Evolutionary conservation across 64 coral and sea anemone species (phyloP).

Genomic region (Pachyseris speciosa): DNA sequence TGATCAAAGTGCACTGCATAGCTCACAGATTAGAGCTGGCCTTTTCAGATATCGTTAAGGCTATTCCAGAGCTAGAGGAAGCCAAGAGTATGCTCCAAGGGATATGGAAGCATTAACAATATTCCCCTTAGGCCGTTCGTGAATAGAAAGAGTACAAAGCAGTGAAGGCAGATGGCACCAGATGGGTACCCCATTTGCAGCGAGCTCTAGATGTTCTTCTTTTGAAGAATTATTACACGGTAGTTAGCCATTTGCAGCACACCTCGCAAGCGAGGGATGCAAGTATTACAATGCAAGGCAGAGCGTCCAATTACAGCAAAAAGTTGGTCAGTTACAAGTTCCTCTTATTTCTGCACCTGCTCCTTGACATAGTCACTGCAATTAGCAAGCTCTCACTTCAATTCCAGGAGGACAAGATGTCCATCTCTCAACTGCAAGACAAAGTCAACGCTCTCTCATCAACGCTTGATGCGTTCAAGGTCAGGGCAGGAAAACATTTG

Average conservation of each 20-base stretch:
- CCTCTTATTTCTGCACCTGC: constrained; percentile 24
- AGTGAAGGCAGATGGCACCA: constrained; percentile 47
- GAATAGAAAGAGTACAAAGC: constrained; percentile 54
- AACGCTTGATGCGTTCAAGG: too few species aligned
- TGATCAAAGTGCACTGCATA: too few species aligned
- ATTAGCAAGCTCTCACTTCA: too few species aligned
- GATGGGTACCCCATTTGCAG: constrained; percentile 46
- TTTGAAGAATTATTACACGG: not conserved
- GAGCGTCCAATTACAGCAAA: too few species aligned
- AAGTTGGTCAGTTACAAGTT: constrained; percentile 25
- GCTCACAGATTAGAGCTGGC: too few species aligned
- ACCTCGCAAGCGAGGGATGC: constrained; percentile 42
- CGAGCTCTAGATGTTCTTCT: constrained; percentile 28
- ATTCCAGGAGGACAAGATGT: too few species aligned
- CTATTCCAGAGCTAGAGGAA: not conserved
- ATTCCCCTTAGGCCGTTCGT: constrained; percentile 31
- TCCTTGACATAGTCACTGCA: constrained; percentile 5
- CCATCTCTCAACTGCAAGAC: too few species aligned
- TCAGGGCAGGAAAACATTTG: too few species aligned
- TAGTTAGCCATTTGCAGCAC: constrained; percentile 54
- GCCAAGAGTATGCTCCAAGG: constrained; percentile 14
- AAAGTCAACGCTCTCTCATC: too few species aligned
- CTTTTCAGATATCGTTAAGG: not conserved
- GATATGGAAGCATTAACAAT: constrained; percentile 52
- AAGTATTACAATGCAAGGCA: constrained; percentile 41